These are phyloP conservation scores for Clamator glandarius DNA, from an alignment of 2,797 vertebrate genomes.

Conservation along the genomic window DNA sequence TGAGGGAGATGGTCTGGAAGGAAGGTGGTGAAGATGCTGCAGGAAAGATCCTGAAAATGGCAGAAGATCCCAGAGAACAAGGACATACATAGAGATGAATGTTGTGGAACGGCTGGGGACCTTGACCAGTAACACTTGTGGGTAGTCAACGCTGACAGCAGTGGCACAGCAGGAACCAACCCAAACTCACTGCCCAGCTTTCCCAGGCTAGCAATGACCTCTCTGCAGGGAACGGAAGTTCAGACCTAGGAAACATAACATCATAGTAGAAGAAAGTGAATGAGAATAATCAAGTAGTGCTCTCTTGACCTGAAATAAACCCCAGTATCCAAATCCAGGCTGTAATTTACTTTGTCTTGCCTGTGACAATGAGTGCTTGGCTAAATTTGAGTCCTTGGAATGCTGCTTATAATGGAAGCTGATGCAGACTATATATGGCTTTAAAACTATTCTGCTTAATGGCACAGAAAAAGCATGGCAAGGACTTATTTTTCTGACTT, in stretches of 20 bases:
- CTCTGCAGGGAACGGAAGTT: neutral
- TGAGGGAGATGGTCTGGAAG: neutral
- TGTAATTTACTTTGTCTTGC: neutral
- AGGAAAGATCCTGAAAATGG: neutral
- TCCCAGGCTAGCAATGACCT: neutral
- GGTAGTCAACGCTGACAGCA: neutral
- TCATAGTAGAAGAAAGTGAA: rapidly evolving
- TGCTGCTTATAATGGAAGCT: neutral
- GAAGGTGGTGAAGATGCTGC: neutral
- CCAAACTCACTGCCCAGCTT: neutral
- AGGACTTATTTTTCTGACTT: neutral
- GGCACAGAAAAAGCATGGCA: neutral
- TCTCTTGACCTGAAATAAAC: neutral
- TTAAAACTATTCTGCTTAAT: neutral
- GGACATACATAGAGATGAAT: neutral
- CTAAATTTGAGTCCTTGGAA: neutral
- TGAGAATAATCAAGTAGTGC: neutral
- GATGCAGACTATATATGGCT: neutral
- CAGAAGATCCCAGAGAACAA: neutral
- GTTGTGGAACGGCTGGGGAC: neutral
- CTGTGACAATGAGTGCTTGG: neutral
- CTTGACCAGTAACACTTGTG: neutral
- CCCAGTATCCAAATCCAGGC: neutral
- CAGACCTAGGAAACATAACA: neutral
- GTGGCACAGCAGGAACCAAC: neutral